Base-by-base conservation (phyloP, 2,888 invertebrate genomes). In the Scaptomyza tumidula region DNA sequence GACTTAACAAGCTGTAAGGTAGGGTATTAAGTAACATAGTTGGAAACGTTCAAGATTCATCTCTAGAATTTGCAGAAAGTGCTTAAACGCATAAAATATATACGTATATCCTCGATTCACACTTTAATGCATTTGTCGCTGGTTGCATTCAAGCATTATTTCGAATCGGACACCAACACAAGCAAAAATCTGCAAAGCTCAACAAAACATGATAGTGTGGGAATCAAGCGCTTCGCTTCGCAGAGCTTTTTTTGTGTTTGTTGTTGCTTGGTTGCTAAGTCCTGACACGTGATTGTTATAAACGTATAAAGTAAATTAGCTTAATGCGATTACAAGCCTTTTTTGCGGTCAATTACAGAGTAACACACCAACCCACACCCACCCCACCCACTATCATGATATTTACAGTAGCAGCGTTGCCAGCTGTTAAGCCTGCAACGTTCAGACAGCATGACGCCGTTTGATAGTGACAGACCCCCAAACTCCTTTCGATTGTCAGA, bases 211-310 rank as follows among this genome's bases (percentile, higher is more conserved):
- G 65, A 75, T 72, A 86, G 80, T 85, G 85, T 85, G 85, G 85
- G 85, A 85, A 85, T 76, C 74, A 73, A 72, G 58, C 69, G 71
- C 61, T 60, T 55, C 52, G 71, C 53, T 41, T 46, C 19, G 43
- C 68, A 45, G 44, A 44, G 43, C 62, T 77, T 69, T 45, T 43
- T 45, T 43, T 39, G 6, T 11, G 24, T 5, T 24, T 24, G 2
- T 46, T 9, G 73, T 50, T 55, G 69, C 72, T 61, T 69, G 67
- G 69, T 67, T 71, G 73, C 69, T 77, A 82, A 83, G 82, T 83
- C 83, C 83, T 85, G 82, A 72, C 83, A 83, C 83, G 83, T 83
- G 83, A 80, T 82, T 82, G 74, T 70, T 54, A 57, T 76, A 76
- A 78, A 78, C 62, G 61, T 66, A 71, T 68, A 64, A 80, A 71